These are phyloP conservation scores for Riparia riparia DNA, from an alignment of 2,113 vertebrate species.

Conservation along the genomic window DNA sequence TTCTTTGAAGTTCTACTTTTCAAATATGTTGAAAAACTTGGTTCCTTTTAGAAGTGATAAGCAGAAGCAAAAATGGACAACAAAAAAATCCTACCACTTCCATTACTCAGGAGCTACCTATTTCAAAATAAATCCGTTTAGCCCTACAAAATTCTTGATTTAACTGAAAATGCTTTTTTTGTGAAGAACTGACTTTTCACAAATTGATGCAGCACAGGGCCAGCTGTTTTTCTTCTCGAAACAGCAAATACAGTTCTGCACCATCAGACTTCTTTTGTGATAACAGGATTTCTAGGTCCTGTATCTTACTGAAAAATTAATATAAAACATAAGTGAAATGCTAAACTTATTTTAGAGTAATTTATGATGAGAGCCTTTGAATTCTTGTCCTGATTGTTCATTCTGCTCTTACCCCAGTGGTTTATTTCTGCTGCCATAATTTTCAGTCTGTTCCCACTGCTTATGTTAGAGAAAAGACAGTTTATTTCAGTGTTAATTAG, in stretches of 20 bases:
- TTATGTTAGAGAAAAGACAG: not conserved
- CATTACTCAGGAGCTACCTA: not conserved
- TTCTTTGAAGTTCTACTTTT: not conserved
- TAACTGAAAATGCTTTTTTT: not conserved
- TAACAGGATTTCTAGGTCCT: not conserved
- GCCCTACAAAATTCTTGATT: not conserved
- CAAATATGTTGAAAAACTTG: not conserved
- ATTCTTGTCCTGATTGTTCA: not conserved
- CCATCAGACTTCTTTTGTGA: not conserved
- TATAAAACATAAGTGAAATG: not conserved
- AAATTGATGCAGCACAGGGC: not conserved
- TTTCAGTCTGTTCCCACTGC: not conserved
- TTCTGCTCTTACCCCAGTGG: not conserved
- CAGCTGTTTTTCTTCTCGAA: not conserved
- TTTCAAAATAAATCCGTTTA: not conserved
- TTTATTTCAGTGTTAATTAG: constrained; percentile 2
- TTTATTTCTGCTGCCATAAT: not conserved
- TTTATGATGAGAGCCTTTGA: not conserved
- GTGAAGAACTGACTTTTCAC: not conserved
- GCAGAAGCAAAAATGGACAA: not conserved
- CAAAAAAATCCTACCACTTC: not conserved
- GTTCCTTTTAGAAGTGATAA: not conserved
- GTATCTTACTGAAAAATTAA: not conserved
- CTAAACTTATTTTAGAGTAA: not conserved
- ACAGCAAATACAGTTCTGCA: not conserved